Evolutionary conservation across 2,888 invertebrate species (phyloP), one percentile per base, ranked within the genome.

Genomic region (Escarpia spicata): DNA sequence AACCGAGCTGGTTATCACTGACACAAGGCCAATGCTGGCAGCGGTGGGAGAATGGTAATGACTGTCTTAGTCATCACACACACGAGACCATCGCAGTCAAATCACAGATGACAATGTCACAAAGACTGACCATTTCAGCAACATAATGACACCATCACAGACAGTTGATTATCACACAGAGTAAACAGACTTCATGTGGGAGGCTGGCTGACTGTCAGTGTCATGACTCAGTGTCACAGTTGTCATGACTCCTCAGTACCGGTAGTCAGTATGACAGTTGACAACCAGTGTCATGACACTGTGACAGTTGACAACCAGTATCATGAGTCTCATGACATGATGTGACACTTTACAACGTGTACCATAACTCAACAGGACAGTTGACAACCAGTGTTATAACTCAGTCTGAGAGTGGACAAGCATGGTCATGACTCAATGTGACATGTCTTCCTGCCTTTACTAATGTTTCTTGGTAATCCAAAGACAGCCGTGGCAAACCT

Each of bases 131-230:
- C 75, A 26, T 26, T 75, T 4, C 75, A 75, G n/a, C 75, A 75
- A 75, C 75, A 75, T 75, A 75, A 75, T 75, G 75, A 26, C 75
- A 15, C 75, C 75, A 75, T 75, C 75, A 75, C n/a, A 75, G 75
- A 6, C 75, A 19, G 75, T 19, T 26, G 75, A 75, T 75, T 75
- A 75, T 75, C 75, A 26, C 75, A 75, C 26, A 75, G 52, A 52
- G 9, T 52, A 52, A 52, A 52, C 2, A 52, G 26, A 19, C 75
- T 75, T 75, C n/a, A 75, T n/a, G 19, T 26, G 26, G 75, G n/a
- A 75, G 19, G 75, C 19, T 75, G 75, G 75, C 26, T 75, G n/a
- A 26, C 19, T 75, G 75, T 75, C 4, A 75, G 75, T 19, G 52
- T 10, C 52, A 52, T 52, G 26, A 19, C 1, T 19, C 75, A 75